Conservation (phyloP, 2,888 invertebrate genomes). For the Lacanobia wlatinum region DNA sequence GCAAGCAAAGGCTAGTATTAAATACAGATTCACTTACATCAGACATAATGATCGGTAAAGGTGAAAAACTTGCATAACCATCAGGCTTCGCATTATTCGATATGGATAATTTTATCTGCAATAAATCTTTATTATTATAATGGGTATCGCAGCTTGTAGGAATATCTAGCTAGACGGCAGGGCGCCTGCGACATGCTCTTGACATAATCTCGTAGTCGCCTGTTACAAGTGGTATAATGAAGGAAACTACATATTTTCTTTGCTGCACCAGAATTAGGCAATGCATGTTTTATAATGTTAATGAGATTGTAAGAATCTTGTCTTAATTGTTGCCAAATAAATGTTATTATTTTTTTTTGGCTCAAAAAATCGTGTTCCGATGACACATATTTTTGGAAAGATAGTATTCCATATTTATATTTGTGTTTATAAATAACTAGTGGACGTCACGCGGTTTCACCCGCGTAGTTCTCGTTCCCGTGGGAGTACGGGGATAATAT, state of each 20-base stretch:
- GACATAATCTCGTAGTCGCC: conserved; percentile 11
- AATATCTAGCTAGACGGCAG: conserved; percentile 12
- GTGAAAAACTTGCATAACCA: background rate
- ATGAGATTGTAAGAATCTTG: background rate
- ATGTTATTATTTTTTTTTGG: too few species aligned
- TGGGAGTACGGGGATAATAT: too few species aligned
- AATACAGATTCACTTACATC: too few species aligned
- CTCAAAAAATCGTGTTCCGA: too few species aligned
- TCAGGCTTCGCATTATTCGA: background rate
- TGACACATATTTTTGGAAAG: too few species aligned
- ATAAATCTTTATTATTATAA: too few species aligned
- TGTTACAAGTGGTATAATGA: background rate
- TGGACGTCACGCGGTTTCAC: too few species aligned
- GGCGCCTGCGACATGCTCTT: conserved; percentile 16
- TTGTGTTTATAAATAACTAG: too few species aligned
- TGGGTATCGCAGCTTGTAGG: background rate
- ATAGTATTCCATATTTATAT: too few species aligned
- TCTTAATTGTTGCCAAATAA: background rate
- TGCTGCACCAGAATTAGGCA: background rate
- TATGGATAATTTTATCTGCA: too few species aligned
- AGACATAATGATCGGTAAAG: background rate
- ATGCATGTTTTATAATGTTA: background rate
- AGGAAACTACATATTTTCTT: background rate
- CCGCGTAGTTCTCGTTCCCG: too few species aligned
- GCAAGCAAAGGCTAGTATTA: too few species aligned